Base-by-base conservation (phyloP, 2,797 vertebrate species). In the Neosilurus hyrtlii region DNA sequence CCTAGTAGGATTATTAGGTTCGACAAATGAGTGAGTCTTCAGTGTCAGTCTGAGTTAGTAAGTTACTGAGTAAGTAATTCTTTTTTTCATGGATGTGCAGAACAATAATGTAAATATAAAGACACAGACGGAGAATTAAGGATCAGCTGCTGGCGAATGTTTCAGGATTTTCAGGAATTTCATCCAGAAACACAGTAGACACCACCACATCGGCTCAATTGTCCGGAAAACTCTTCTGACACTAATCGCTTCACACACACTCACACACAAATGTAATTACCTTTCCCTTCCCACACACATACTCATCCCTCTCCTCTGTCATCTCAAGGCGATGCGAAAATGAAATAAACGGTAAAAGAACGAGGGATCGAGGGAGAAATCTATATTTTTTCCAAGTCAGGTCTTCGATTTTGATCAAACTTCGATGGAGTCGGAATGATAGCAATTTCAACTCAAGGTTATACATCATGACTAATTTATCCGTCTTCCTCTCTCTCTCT, bases 391-490 rank as follows among this genome's bases (percentile, higher is more conserved):
- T 89, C 88, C 78, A 83, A 88, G 86, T 84, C 88, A 82, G 88
- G n/a, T n/a, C 87, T 22, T 80, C 20, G 63, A 80, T 89, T 75
- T 87, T n/a, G 85, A 88, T 89, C 83, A 86, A 86, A 81, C 82
- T 84, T 87, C 83, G 85, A 85, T 86, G 81, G 73, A 85, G 76
- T 81, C 86, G 82, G 90, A 90, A 88, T 89, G 88, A 86, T 90
- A 90, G 88, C 87, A 91, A 92, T 90, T 86, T 87, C 82, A 86
- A 89, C 87, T 92, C 89, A 92, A 80, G 85, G 88, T 88, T 83
- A 89, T 76, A 67, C 86, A 88, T 87, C 87, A 89, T 79, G 77
- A 86, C 82, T 70, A 84, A 90, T 89, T 87, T 85, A 89, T 92
- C 89, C 86, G 79, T 82, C 85, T 71, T 80, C 62, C 52, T 61